These are phyloP conservation scores for Plecotus auritus DNA, from an alignment of 2,113 vertebrate genomes.

Conservation along the genomic window DNA sequence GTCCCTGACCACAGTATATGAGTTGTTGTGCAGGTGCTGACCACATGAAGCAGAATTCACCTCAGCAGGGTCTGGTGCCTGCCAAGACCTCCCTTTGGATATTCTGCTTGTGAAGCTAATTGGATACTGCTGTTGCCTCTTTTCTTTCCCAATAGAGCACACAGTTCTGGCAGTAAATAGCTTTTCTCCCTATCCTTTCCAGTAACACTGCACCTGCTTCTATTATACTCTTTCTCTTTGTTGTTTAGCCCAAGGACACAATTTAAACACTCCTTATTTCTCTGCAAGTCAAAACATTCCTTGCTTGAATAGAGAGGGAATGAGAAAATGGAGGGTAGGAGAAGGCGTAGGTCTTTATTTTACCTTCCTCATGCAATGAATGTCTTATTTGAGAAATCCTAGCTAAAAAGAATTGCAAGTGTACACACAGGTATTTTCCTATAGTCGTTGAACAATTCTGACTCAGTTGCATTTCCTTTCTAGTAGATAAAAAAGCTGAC, in stretches of 20 bases:
- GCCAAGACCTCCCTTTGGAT: neutral
- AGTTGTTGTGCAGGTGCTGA: neutral
- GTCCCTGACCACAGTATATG: neutral
- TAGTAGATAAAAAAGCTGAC: neutral
- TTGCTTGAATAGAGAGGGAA: constrained; percentile 1
- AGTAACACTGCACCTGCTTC: neutral
- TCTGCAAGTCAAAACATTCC: constrained; percentile 31
- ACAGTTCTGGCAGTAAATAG: neutral
- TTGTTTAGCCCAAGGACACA: neutral
- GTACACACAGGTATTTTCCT: neutral
- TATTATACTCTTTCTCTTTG: neutral
- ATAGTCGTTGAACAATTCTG: neutral
- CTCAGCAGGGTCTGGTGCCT: neutral
- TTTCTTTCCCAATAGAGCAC: neutral
- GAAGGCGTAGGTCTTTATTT: neutral
- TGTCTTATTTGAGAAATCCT: neutral
- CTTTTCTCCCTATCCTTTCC: neutral
- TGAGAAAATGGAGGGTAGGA: neutral
- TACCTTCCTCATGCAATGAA: neutral
- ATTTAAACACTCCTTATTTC: constrained; percentile 35
- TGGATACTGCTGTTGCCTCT: neutral
- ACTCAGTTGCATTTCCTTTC: neutral
- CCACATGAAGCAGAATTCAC: neutral
- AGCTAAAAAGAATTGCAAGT: neutral
- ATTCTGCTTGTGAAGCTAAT: neutral